Evolutionary conservation across 1,140 invertebrate species (phyloP), one percentile per base, ranked within the genome.

Genomic region (Batillaria attramentaria): DNA sequence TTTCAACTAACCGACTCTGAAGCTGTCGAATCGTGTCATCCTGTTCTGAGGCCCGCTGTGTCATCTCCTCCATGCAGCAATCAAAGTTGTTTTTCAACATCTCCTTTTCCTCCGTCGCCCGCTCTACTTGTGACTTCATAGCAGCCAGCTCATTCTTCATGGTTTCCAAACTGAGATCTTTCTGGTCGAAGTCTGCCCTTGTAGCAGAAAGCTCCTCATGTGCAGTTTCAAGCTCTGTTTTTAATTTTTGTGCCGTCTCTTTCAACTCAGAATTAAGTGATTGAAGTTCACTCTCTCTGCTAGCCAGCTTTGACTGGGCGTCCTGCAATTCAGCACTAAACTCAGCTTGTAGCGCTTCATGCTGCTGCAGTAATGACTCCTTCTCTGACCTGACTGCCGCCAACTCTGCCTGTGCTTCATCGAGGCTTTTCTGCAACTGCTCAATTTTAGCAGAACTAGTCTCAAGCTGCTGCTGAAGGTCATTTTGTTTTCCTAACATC

Each of bases 1-100:
- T 66, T 54, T 83, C 82, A 6, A 66, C 42, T 24, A 83, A 37
- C 28, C 76, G 39, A 43, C 77, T 43, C 72, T 72, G 73, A n/a
- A 83, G 72, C 10, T 77, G 70, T 42, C 66, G 73, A 5, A 74
- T 73, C 50, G 65, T 75, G n/a, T 4, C 57, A 16, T 83, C 82
- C 31, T 79, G 77, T 28, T 83, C 79, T 37, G 54, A 20, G 16
- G 72, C 5, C 39, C 60, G 69, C 73, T 76, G 77, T 37, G 80
- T 78, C 82, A 83, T 77, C 20, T 83, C 82, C 39, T 81, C 82
- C 82, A 81, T 79, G 57, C 82, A 83, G 50, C 72, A 77, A 43
- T 83, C 82, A 83, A 83, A 83, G 62, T 83, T 83, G 33, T 31
- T 65, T 70, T 84, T 86, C n/a, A 86, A 42, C 33, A 79, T 54